phyloP scores from a whole-genome alignment of 2,888 invertebrate genomes.

The Conus canariensis region DNA sequence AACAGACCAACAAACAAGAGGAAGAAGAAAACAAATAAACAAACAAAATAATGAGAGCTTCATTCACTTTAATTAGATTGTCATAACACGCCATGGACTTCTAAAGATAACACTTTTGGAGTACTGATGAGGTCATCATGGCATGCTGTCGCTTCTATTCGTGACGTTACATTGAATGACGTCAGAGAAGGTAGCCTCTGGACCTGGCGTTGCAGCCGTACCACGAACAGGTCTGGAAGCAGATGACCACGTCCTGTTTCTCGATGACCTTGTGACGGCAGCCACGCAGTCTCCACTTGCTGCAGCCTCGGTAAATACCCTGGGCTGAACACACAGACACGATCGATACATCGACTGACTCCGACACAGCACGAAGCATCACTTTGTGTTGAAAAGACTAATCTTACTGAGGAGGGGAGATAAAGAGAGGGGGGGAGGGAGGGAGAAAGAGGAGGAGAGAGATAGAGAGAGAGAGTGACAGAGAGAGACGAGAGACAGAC shows the following conservation, averaged over 20 bases:
- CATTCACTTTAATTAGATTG: no score
- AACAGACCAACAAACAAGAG: not conserved
- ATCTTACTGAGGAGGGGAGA: no score
- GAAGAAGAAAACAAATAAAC: not conserved
- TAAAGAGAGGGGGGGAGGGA: no score
- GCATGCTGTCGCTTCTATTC: no score
- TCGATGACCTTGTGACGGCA: not conserved
- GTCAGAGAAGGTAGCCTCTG: not conserved
- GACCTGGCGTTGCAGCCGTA: not conserved
- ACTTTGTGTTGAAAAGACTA: no score
- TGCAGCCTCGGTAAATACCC: not conserved
- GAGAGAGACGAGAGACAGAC: no score
- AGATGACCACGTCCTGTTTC: not conserved
- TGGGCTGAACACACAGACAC: not conserved
- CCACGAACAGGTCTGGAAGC: constrained; percentile 8
- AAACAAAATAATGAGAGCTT: not conserved
- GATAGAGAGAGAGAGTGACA: no score
- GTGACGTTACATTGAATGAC: not conserved
- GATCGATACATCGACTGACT: no score
- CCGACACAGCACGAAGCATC: no score
- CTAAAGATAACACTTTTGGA: not conserved
- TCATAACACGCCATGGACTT: no score
- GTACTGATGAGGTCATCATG: not conserved
- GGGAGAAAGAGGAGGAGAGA: no score
- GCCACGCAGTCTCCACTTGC: not conserved